Evolutionary conservation across 2,888 invertebrate genomes (phyloP).

Genomic region (Ceramica pisi): DNA sequence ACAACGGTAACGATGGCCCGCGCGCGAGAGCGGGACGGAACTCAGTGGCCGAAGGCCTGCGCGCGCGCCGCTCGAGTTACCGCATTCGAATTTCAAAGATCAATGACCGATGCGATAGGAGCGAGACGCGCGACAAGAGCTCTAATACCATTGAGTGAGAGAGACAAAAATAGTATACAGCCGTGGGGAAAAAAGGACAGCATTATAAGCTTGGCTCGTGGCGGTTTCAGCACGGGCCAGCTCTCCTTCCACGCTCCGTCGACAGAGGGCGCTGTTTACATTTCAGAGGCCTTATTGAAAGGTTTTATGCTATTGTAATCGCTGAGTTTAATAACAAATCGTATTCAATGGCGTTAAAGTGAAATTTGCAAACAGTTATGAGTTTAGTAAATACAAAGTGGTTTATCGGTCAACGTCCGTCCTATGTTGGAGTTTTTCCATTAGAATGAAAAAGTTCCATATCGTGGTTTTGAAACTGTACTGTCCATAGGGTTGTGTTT

Average conservation of each 20-base stretch:
- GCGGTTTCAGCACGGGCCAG: slow-evolving; percentile 79
- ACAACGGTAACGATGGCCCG: slow-evolving; percentile 83
- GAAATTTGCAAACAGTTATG: slow-evolving; percentile 61
- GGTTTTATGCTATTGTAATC: slow-evolving; percentile 63
- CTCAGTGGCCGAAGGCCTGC: slow-evolving; percentile 81
- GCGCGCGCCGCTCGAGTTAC: slow-evolving; percentile 89
- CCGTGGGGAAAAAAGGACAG: slow-evolving; percentile 71
- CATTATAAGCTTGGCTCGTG: slow-evolving; percentile 84
- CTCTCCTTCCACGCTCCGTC: slow-evolving; percentile 58
- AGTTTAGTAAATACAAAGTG: slow-evolving; percentile 64
- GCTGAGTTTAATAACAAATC: slow-evolving; percentile 67
- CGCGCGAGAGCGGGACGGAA: slow-evolving; percentile 84
- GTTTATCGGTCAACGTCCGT: slow-evolving; percentile 46
- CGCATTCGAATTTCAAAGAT: slow-evolving; percentile 90
- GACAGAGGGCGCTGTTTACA: slow-evolving; percentile 82
- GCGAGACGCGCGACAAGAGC: slow-evolving; percentile 81
- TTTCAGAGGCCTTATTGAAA: slow-evolving; percentile 66
- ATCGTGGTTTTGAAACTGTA: background rate
- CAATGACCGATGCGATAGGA: slow-evolving; percentile 90
- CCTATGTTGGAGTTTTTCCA: slow-evolving; percentile 37
- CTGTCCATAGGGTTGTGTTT: background rate
- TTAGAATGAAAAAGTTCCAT: slow-evolving; percentile 7
- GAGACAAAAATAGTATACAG: slow-evolving; percentile 67
- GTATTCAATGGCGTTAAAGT: slow-evolving; percentile 63
- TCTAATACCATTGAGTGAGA: slow-evolving; percentile 71